Evolutionary conservation across 35 echinoderm and acorn worm species (phyloP).

Genomic region (Holothuria glaberrima): DNA sequence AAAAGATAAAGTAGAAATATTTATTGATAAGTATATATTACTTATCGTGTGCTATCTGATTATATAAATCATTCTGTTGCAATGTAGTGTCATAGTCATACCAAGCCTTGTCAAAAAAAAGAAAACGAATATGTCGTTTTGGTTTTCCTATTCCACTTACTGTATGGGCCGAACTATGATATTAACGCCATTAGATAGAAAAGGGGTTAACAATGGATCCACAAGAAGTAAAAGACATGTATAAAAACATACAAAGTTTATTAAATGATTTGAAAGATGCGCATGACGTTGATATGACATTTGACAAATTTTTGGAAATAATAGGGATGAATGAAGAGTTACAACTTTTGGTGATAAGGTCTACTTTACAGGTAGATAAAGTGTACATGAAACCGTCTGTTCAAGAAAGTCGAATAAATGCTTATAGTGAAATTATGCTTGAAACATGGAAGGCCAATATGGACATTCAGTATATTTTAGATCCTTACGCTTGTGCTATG

Average conservation of each 20-base stretch:
- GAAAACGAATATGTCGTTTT: conserved; percentile 63
- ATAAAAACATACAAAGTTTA: conserved; percentile 12
- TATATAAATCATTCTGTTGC: no score
- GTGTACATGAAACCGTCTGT: conserved; percentile 51
- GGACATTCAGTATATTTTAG: conserved; percentile 63
- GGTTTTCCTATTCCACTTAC: conserved; percentile 67
- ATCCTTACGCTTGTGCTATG: conserved; percentile 49
- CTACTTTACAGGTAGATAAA: conserved; percentile 27
- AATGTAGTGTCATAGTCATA: conserved; percentile 10
- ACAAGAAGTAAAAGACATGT: no score
- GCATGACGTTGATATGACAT: conserved; percentile 31
- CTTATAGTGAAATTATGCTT: conserved; percentile 38
- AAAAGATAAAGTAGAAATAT: background rate
- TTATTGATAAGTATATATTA: conserved; percentile 40
- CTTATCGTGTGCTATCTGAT: no score
- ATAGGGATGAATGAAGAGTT: conserved; percentile 30
- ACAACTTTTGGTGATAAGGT: conserved; percentile 32
- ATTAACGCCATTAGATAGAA: no score
- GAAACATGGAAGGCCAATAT: no score
- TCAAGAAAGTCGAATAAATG: conserved; percentile 64
- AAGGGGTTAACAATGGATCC: no score
- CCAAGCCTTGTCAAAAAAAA: conserved; percentile 25
- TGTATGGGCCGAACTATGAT: no score
- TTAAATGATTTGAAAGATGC: conserved; percentile 38
- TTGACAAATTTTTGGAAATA: conserved; percentile 34